Evolutionary conservation across 2,888 invertebrate species (phyloP).

Genomic region (Machimus rusticus): DNA sequence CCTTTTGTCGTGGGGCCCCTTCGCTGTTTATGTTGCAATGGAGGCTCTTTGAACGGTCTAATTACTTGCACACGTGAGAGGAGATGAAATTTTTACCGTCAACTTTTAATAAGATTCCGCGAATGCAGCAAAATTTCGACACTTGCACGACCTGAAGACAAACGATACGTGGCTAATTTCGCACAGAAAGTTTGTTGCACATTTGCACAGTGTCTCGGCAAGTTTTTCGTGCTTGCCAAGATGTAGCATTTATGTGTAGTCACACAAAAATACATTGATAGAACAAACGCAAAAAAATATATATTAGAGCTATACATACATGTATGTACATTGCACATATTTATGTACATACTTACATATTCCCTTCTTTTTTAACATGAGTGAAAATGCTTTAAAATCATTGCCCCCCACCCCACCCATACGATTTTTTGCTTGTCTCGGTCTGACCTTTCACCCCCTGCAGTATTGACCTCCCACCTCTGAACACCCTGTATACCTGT

Average conservation of each 20-base stretch:
- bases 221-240: background rate
- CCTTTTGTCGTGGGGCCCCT: slow-evolving; percentile 2
- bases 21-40: slow-evolving; percentile 31
- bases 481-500: too few species aligned
- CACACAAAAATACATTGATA: background rate
- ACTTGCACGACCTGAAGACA: background rate
- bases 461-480: too few species aligned
- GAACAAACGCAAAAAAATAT: background rate
- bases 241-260: background rate
- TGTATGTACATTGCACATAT: too few species aligned
- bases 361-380: too few species aligned
- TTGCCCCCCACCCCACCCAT: too few species aligned
- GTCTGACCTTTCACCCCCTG: too few species aligned
- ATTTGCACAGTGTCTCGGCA: background rate
- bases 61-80: slow-evolving; percentile 30
- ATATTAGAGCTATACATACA: too few species aligned
- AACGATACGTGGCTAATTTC: background rate
- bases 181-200: background rate
- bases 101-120: slow-evolving; percentile 28
- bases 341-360: too few species aligned
- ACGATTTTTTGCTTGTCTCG: too few species aligned
- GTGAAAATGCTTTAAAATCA: too few species aligned
- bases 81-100: slow-evolving; percentile 3
- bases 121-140: background rate
- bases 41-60: slow-evolving; percentile 20